A percentile compares a stretch with the other conserved stretches of the same genome.
Conservation (phyloP, 2,888 invertebrate species). For the Eupithecia dodoneata region DNA sequence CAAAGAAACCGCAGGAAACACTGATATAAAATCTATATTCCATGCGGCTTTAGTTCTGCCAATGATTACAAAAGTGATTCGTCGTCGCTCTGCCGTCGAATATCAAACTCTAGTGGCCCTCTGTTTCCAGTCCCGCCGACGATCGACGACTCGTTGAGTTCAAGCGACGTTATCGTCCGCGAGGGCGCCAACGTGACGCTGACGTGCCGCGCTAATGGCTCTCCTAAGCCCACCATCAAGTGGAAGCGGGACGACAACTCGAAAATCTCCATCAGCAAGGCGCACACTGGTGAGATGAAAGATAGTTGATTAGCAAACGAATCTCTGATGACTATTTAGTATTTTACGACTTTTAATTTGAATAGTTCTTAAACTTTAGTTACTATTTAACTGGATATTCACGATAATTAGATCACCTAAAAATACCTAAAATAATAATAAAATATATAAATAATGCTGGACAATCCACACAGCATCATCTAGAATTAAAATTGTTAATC, state of each 20-base stretch:
- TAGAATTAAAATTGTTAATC: too few species aligned
- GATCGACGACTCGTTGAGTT: constrained; percentile 95
- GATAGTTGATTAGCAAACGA: constrained; percentile 25
- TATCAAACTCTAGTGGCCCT: constrained; percentile 24
- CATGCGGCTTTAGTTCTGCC: background rate
- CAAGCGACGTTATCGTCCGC: constrained; percentile 95
- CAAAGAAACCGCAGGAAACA: background rate
- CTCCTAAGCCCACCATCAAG: constrained; percentile 93
- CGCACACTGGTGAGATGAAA: constrained; percentile 86
- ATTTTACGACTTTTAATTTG: constrained; percentile 21
- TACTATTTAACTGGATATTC: too few species aligned
- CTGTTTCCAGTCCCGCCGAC: constrained; percentile 92
- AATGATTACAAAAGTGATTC: background rate
- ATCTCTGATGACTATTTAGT: constrained; percentile 45
- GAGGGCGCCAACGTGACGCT: constrained; percentile 95
- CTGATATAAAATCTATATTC: background rate
- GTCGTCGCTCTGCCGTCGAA: background rate
- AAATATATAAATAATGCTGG: too few species aligned
- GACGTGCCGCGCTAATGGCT: constrained; percentile 94
- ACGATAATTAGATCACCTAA: too few species aligned
- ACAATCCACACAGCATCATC: too few species aligned
- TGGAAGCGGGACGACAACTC: constrained; percentile 96
- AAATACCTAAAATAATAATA: too few species aligned
- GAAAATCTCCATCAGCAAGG: constrained; percentile 94
- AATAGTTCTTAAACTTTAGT: background rate